Evolutionary conservation across 2,888 invertebrate genomes (phyloP), one percentile per base, ranked within the genome.

Genomic region (Xylota segnis): DNA sequence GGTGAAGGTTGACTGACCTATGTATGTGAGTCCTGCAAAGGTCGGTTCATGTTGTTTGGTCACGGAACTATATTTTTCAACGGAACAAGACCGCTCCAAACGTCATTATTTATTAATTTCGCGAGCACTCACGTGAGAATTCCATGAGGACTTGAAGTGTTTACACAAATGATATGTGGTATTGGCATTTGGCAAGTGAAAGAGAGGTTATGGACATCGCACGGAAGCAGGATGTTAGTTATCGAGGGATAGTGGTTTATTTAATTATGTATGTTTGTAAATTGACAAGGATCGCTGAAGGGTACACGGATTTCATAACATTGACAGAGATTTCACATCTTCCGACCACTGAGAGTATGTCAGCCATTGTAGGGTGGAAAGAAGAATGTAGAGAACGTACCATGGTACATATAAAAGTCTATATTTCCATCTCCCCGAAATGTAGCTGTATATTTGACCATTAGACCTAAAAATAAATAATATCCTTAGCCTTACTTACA

Each of bases 171-270:
- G 18, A 12, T 18, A 18, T 50, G 50, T 12, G 50, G 18, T 23
- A 50, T 18, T 50, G 50, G 50, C 50, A 50, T 50, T 14, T 50
- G 18, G 23, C 23, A 3, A 47, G 9, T 16, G 18, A 18, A 9
- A 2, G 34, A 7, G 18, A 9, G 9, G 3, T 5, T 4, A 7
- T 7, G 34, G 9, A 47, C 10, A 10, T 23, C 4, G 6, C 50
- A 50, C 50, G 50, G 50, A 50, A 50, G 9, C 23, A 50, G 18
- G 18, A 50, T 50, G 50, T 50, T 18, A 12, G 23, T 23, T 7
- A 10, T 4, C 12, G 14, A 9, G 47, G 9, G 9, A 23, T 50
- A 50, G 16, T 50, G 10, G 4, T 6, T 18, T 23, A 1, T 18
- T 45, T 50, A 4, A 34, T 5, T 34, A 34, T 7, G 4, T 32